Evolutionary conservation across 2,113 vertebrate genomes (phyloP).

Genomic region (Cheirogaleus medius): DNA sequence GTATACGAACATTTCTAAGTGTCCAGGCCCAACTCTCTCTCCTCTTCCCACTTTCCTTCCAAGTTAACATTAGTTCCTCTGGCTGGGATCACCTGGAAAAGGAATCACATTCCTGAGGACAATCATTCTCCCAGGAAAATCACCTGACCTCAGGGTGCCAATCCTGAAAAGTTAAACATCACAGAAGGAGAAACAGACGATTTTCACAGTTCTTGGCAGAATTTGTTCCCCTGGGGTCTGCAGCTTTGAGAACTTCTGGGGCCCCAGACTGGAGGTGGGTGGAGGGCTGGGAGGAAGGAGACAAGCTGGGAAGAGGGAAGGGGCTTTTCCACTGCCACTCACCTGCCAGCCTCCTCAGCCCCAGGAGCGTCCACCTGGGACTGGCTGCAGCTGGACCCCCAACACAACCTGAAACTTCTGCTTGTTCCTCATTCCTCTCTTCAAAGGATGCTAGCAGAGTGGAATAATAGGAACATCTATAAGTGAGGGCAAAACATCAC

Average conservation of each 20-base stretch:
- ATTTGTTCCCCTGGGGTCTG: background rate
- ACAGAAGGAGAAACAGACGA: background rate
- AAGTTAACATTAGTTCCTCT: background rate
- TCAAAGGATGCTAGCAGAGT: rapidly evolving
- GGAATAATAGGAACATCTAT: rapidly evolving
- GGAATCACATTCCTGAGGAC: background rate
- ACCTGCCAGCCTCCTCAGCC: background rate
- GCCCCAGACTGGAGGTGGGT: background rate
- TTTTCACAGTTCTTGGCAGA: rapidly evolving
- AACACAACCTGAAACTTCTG: too few relatives aligned
- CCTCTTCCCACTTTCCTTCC: rapidly evolving
- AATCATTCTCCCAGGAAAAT: background rate
- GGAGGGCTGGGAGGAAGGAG: background rate
- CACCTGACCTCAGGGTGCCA: background rate
- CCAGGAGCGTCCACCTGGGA: too few relatives aligned
- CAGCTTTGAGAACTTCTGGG: background rate
- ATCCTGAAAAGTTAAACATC: background rate
- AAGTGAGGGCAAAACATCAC: background rate
- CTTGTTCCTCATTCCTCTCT: rapidly evolving
- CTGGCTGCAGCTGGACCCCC: background rate
- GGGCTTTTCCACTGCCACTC: background rate
- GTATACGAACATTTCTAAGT: rapidly evolving
- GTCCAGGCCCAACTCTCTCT: background rate
- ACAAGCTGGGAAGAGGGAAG: too few relatives aligned
- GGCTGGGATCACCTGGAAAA: rapidly evolving